A percentile compares a stretch with the other conserved stretches of the same genome.
phyloP scores from a whole-genome alignment of 2,113 vertebrate genomes.

The Aptenodytes patagonicus region DNA sequence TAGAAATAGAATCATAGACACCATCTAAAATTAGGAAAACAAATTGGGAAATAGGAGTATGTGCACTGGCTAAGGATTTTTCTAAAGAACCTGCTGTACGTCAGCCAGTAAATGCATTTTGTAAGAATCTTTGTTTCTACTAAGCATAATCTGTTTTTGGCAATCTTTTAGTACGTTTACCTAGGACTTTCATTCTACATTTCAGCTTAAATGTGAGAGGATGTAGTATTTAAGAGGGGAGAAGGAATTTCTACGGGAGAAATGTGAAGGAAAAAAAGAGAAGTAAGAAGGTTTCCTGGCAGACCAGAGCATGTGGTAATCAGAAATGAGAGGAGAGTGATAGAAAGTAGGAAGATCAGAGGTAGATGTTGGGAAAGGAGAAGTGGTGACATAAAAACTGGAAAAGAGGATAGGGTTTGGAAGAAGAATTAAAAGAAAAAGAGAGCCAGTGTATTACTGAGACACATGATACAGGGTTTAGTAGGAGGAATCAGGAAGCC shows the following conservation, averaged over 20 bases:
- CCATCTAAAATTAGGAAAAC: constrained; percentile 29
- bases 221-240: neutral
- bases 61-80: neutral
- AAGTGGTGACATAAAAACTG: neutral
- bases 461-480: neutral
- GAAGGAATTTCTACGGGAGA: neutral
- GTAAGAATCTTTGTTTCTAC: neutral
- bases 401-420: neutral
- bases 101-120: constrained; percentile 19
- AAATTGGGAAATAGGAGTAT: neutral
- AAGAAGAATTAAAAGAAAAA: neutral
- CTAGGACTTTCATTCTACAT: neutral
- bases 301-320: neutral
- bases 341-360: neutral
- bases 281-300: neutral
- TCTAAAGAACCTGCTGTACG: neutral
- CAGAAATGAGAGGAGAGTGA: neutral
- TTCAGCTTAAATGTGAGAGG: neutral
- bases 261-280: neutral
- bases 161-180: neutral
- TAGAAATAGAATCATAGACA: constrained; percentile 25
- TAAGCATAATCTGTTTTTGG: neutral
- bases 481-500: neutral
- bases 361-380: neutral
- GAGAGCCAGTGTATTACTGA: neutral